phyloP scores from a whole-genome alignment of 2,113 vertebrate species.

The Gymnocephalus cernua region DNA sequence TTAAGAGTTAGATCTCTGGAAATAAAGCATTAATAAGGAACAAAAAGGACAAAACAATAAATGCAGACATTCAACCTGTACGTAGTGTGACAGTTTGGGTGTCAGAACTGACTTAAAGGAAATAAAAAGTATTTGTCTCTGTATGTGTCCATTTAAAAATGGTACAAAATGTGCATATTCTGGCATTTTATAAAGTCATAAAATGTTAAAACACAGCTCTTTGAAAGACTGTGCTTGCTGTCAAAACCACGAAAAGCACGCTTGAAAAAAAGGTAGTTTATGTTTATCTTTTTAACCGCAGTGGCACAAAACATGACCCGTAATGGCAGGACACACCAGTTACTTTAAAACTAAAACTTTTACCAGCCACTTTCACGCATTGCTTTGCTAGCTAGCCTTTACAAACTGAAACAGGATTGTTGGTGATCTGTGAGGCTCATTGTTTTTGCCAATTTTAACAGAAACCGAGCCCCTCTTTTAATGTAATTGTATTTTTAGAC shows the following conservation, averaged over 20 bases:
- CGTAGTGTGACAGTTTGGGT: constrained; percentile 42
- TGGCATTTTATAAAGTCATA: constrained; percentile 9
- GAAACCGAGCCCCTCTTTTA: not conserved
- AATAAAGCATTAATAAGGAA: constrained; percentile 14
- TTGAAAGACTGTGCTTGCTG: not conserved
- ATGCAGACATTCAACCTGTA: not conserved
- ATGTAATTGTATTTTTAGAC: not conserved
- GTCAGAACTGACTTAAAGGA: not conserved
- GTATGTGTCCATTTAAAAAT: constrained; percentile 8
- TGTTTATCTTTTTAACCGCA: not conserved
- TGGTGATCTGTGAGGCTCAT: not conserved
- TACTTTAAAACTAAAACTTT: not conserved
- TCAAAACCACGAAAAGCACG: not conserved
- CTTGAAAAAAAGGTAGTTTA: constrained; percentile 16
- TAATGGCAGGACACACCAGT: constrained; percentile 17
- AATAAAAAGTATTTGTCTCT: not conserved
- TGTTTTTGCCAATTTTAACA: not conserved
- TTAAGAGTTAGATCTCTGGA: not conserved
- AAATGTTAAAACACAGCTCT: not conserved
- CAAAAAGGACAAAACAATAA: not conserved
- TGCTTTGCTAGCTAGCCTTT: not conserved
- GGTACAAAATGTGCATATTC: constrained; percentile 45
- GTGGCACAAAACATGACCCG: constrained; percentile 35
- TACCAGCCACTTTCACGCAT: not conserved
- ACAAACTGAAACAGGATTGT: not conserved